Base-by-base conservation (phyloP, 2,888 invertebrate genomes). In the Pseudococcus jackbeardsleyi region DNA sequence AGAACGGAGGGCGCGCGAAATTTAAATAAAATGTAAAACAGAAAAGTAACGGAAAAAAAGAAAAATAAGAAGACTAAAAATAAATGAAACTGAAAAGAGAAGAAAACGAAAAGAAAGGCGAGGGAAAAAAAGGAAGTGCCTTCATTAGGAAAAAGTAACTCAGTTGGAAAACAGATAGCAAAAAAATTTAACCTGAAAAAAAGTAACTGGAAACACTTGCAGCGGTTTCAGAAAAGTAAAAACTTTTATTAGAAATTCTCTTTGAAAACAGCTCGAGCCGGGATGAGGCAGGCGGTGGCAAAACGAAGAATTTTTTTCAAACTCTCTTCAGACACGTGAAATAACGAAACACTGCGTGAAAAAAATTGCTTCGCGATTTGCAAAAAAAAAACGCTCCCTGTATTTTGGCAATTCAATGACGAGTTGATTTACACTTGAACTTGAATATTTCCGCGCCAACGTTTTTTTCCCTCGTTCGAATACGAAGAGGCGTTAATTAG, bases 121-220 rank as follows among this genome's bases (percentile, higher is more conserved):
- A 50, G 50, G 54, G 39, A n/a, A 85, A 85, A 85, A 85, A 85
- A 85, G 85, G 85, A 85, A 85, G 85, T 85, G 59, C 85, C 85
- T 85, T 85, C 85, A 85, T 85, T 85, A 85, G 85, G 85, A 85
- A 59, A 85, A 85, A 85, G 85, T 85, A 85, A 85, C 85, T 85
- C 85, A 59, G 85, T 85, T 59, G 85, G 85, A 85, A 85, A 85
- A 85, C 85, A 85, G 85, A 85, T 85, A 64, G 64, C 85, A 50
- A 59, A 85, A 85, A 85, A 85, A 85, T 64, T 85, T 64, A 64
- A 85, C 64, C 59, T 54, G 64, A 59, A 85, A 85, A 85, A 59
- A 85, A 59, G 26, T 33, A 85, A 59, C 64, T 85, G 17, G 85
- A 54, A 85, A 85, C 59, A 85, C 85, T 85, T 85, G 85, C 85